phyloP scores from a whole-genome alignment of 2,113 vertebrate genomes.

The Ammospiza caudacuta region DNA sequence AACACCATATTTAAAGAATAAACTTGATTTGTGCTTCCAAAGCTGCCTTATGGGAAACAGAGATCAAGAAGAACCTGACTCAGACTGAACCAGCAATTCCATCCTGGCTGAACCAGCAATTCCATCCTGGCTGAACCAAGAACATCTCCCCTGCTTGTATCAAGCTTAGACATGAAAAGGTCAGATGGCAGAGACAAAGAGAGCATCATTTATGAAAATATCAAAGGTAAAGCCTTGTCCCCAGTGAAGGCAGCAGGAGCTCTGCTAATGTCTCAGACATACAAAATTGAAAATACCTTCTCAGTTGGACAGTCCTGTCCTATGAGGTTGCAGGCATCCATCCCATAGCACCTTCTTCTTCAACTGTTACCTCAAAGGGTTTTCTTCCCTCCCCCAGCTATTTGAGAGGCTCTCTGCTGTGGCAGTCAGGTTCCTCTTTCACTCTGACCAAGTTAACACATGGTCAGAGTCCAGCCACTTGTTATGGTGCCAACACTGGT shows the following conservation, averaged over 20 bases:
- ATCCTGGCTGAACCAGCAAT: not conserved
- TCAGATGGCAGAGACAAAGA: constrained; percentile 3
- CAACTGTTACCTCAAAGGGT: not conserved
- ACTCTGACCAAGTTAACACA: not conserved
- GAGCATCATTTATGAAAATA: not conserved
- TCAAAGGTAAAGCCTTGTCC: not conserved
- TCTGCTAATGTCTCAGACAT: not conserved
- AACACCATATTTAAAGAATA: not conserved
- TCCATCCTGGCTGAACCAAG: too few species aligned
- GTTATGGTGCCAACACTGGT: not conserved
- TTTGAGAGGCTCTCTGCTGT: not conserved
- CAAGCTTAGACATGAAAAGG: not conserved
- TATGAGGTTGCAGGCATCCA: not conserved
- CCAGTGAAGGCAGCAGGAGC: not conserved
- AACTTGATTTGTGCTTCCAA: not conserved
- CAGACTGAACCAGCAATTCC: not conserved
- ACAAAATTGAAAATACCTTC: not conserved
- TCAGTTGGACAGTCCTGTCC: not conserved
- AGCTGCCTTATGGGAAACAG: not conserved
- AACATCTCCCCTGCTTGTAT: not conserved
- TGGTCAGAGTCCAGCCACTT: not conserved
- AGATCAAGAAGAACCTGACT: not conserved
- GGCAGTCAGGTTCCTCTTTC: not conserved
- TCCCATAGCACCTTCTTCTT: not conserved
- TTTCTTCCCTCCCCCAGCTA: not conserved